Evolutionary conservation across 2,113 vertebrate genomes (phyloP).

Genomic region (Ceyx margarethae): DNA sequence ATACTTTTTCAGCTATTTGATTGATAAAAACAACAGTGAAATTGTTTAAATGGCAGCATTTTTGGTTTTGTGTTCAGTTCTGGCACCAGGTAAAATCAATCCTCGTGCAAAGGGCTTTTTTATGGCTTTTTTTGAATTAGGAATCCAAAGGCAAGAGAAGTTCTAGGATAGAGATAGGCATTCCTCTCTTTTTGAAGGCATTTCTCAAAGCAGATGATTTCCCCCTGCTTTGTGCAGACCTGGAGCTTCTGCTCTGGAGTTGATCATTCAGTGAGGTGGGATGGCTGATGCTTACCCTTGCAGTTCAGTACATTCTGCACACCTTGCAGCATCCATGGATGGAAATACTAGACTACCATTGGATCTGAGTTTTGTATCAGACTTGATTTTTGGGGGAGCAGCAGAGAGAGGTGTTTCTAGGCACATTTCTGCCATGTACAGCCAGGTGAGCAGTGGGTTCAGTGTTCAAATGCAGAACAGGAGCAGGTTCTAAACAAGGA

Average conservation of each 20-base stretch:
- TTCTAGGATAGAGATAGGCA: neutral
- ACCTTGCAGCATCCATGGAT: neutral
- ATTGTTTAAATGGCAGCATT: neutral
- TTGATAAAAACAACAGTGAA: neutral
- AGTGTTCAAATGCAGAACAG: neutral
- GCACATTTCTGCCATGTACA: neutral
- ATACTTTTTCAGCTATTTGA: neutral
- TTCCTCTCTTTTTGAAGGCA: neutral
- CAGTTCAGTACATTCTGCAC: neutral
- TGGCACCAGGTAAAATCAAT: neutral
- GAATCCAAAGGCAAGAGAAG: neutral
- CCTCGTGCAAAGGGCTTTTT: neutral
- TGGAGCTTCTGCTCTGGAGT: neutral
- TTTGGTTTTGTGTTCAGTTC: neutral
- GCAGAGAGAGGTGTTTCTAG: neutral
- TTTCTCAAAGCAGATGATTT: neutral
- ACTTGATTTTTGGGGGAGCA: neutral
- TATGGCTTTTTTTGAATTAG: neutral
- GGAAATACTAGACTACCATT: neutral
- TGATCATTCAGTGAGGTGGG: neutral
- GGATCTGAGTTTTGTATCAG: neutral
- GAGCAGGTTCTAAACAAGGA: neutral
- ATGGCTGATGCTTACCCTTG: neutral
- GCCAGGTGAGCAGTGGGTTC: neutral
- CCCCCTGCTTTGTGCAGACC: neutral